Percentiles rank a stretch among this genome's conserved stretches.
These are phyloP conservation scores for Cepaea hortensis DNA, from an alignment of 2,888 invertebrate genomes.

Conservation along the genomic window DNA sequence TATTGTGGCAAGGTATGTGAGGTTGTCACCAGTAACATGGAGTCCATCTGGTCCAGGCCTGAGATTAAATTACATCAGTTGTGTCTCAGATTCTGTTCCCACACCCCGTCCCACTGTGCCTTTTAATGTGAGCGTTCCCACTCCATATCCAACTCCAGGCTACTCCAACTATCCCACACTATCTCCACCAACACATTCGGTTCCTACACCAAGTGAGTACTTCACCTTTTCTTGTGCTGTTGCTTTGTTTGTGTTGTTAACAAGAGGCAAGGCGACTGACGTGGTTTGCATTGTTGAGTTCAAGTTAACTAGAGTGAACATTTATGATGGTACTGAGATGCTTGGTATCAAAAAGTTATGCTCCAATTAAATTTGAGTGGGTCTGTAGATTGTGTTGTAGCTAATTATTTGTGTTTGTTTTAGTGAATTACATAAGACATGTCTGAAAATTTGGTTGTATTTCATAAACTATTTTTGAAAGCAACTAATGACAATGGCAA, in stretches of 20 bases:
- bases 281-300: too few relatives aligned
- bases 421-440: too few relatives aligned
- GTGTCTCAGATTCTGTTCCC: slow-evolving; percentile 53
- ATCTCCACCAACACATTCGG: slow-evolving; percentile 13
- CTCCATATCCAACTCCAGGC: slow-evolving; percentile 7
- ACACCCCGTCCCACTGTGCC: slow-evolving; percentile 48
- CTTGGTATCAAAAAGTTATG: too few relatives aligned
- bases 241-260: not conserved
- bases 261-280: too few relatives aligned
- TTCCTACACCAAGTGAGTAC: slow-evolving; percentile 4
- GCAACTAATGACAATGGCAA: too few relatives aligned
- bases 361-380: too few relatives aligned
- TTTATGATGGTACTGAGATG: too few relatives aligned
- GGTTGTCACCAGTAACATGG: slow-evolving; percentile 61
- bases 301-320: too few relatives aligned
- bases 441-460: too few relatives aligned
- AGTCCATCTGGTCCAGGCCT: slow-evolving; percentile 58
- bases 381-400: too few relatives aligned
- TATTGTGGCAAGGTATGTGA: slow-evolving; percentile 59
- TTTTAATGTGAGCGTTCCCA: slow-evolving; percentile 33
- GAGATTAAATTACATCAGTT: slow-evolving; percentile 63
- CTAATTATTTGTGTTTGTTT: too few relatives aligned
- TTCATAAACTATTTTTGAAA: too few relatives aligned
- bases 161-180: not conserved
- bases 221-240: not conserved